These are phyloP conservation scores for Spea hammondii DNA, from an alignment of 2,797 vertebrate species.

Conservation along the genomic window DNA sequence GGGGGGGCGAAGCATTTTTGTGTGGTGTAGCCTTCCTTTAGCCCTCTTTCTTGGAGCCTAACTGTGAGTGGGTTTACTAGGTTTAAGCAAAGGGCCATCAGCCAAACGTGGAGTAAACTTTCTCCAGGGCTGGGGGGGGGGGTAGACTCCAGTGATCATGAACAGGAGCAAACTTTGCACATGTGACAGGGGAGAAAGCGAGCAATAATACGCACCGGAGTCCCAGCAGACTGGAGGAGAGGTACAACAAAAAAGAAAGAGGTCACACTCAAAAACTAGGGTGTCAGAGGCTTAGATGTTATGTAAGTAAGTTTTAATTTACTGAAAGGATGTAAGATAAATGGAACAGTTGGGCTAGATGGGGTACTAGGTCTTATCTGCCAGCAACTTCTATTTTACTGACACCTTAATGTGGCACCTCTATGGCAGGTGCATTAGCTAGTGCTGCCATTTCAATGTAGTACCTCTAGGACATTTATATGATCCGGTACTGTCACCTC, in stretches of 20 bases:
- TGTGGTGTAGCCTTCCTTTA: conserved; percentile 21
- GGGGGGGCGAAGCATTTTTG: conserved; percentile 18
- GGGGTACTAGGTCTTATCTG: too few species aligned
- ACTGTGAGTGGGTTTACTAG: conserved; percentile 59
- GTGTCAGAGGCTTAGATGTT: too few species aligned
- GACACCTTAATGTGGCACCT: too few species aligned
- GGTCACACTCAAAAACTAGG: conserved; percentile 1
- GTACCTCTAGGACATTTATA: background rate
- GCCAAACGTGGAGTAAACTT: conserved; percentile 3
- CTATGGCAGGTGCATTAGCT: too few species aligned
- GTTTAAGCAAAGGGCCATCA: conserved; percentile 77
- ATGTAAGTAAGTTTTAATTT: too few species aligned
- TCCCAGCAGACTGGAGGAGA: background rate
- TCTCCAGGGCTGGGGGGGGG: background rate
- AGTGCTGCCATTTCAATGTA: too few species aligned
- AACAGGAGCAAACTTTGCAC: background rate
- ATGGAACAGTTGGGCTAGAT: too few species aligned
- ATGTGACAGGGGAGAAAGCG: too few species aligned
- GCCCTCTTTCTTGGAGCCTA: conserved; percentile 66
- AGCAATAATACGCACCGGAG: background rate
- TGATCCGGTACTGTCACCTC: too few species aligned
- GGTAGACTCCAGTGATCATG: conserved; percentile 1
- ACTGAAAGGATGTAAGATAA: too few species aligned
- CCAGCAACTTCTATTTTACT: too few species aligned
- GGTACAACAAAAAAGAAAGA: background rate